Evolutionary conservation across 2,888 invertebrate genomes (phyloP).

Genomic region (Altica lythri): DNA sequence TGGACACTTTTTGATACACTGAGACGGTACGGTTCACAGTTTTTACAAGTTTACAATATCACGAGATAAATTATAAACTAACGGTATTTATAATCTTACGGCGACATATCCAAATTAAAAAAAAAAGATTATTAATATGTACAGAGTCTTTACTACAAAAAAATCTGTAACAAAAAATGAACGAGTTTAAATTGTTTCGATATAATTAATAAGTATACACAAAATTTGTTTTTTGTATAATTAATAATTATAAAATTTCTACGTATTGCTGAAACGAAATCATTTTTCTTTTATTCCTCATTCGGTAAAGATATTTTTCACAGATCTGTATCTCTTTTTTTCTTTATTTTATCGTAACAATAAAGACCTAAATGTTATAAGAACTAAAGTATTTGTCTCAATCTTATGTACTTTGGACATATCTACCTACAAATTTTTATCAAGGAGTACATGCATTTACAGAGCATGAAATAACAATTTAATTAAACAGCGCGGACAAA

Average conservation of each 20-base stretch:
- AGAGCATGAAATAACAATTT: conserved; percentile 54
- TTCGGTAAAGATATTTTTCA: conserved; percentile 33
- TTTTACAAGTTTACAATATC: too few species aligned
- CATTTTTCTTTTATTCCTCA: conserved; percentile 29
- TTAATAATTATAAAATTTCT: too few species aligned
- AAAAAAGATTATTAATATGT: too few species aligned
- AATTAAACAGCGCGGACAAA: conserved; percentile 27
- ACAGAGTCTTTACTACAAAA: too few species aligned
- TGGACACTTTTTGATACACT: too few species aligned
- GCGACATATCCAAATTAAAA: too few species aligned
- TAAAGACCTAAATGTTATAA: conserved; percentile 39
- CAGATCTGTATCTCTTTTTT: conserved; percentile 34
- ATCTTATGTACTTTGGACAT: conserved; percentile 54
- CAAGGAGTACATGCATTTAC: conserved; percentile 56
- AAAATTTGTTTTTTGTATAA: too few species aligned
- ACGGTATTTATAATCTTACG: too few species aligned
- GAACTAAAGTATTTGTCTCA: conserved; percentile 39
- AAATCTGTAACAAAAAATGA: conserved; percentile 9
- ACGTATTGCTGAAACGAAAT: conserved; percentile 7
- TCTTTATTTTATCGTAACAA: conserved; percentile 34
- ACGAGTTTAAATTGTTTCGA: too few species aligned
- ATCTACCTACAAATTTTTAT: conserved; percentile 53
- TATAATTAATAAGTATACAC: too few species aligned
- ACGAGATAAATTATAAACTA: too few species aligned
- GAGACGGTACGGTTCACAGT: too few species aligned